A percentile compares a stretch with the other conserved stretches of the same genome.
Evolutionary conservation across 1,140 invertebrate species (phyloP).

Genomic region (Psilanteris sp.): DNA sequence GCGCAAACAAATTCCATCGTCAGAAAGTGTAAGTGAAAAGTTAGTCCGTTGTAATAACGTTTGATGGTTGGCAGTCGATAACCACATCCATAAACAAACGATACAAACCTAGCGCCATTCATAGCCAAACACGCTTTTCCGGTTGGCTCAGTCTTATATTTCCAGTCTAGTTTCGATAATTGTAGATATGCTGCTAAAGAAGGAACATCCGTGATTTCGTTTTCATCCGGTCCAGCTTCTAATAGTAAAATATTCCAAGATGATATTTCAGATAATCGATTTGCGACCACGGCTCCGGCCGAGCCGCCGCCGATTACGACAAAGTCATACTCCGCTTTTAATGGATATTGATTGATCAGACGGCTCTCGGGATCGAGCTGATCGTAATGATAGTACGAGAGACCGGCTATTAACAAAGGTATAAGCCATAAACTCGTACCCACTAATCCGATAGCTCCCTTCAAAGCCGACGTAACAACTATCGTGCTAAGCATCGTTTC

Average conservation of each 20-base stretch:
- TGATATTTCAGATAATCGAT: slow-evolving; percentile 89
- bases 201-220: slow-evolving; percentile 93
- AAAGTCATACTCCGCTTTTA: slow-evolving; percentile 89
- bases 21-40: slow-evolving; percentile 39
- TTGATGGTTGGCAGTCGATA: slow-evolving; percentile 10
- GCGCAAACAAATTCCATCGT: slow-evolving; percentile 5
- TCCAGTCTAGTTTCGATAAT: slow-evolving; percentile 93
- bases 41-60: no score
- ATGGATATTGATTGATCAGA: slow-evolving; percentile 81
- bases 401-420: slow-evolving; percentile 88
- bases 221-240: slow-evolving; percentile 95
- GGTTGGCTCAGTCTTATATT: slow-evolving; percentile 94
- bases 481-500: slow-evolving; percentile 86
- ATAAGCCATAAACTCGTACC: slow-evolving; percentile 90
- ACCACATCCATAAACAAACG: slow-evolving; percentile 13
- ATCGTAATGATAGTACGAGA: slow-evolving; percentile 91
- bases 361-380: slow-evolving; percentile 89
- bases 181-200: slow-evolving; percentile 93
- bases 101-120: slow-evolving; percentile 81
- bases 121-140: slow-evolving; percentile 87
- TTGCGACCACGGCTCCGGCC: slow-evolving; percentile 95
- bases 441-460: slow-evolving; percentile 85
- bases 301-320: slow-evolving; percentile 94
- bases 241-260: slow-evolving; percentile 91
- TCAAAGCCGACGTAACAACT: slow-evolving; percentile 86